These are phyloP conservation scores for Lepidurus arcticus DNA, from an alignment of 1,140 invertebrate genomes.

Conservation along the genomic window DNA sequence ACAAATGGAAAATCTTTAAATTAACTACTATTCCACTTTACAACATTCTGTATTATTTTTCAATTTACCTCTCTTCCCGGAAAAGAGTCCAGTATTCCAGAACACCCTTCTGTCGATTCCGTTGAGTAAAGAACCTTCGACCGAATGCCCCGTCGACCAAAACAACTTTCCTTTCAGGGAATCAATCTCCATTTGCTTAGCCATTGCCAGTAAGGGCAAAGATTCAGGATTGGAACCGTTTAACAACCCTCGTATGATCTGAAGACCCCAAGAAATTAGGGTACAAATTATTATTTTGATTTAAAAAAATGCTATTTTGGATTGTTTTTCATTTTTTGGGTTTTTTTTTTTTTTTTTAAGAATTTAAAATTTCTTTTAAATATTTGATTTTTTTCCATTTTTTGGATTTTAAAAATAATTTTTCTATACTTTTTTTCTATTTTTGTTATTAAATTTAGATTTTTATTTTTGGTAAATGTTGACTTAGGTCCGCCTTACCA, in stretches of 20 bases:
- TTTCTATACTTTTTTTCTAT: no score
- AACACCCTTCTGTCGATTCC: slow-evolving; percentile 67
- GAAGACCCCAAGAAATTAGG: slow-evolving; percentile 35
- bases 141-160: slow-evolving; percentile 75
- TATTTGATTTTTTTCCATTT: no score
- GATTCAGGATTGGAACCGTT: slow-evolving; percentile 64
- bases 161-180: slow-evolving; percentile 73
- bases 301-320: not conserved
- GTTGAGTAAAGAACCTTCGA: slow-evolving; percentile 71
- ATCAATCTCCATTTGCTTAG: slow-evolving; percentile 74
- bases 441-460: no score
- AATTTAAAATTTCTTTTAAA: not conserved
- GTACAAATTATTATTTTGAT: not conserved
- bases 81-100: slow-evolving; percentile 66
- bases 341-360: no score
- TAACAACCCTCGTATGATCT: slow-evolving; percentile 62
- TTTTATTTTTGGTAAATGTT: not conserved
- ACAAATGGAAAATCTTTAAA: slow-evolving; percentile 36
- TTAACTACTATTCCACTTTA: slow-evolving; percentile 58
- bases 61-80: slow-evolving; percentile 62
- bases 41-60: not conserved
- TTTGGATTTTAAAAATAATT: no score
- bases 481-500: not conserved
- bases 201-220: slow-evolving; percentile 67
- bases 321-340: slow-evolving; percentile 29